Base-by-base conservation (phyloP, 2,888 invertebrate species). In the Oegoconia quadripuncta region DNA sequence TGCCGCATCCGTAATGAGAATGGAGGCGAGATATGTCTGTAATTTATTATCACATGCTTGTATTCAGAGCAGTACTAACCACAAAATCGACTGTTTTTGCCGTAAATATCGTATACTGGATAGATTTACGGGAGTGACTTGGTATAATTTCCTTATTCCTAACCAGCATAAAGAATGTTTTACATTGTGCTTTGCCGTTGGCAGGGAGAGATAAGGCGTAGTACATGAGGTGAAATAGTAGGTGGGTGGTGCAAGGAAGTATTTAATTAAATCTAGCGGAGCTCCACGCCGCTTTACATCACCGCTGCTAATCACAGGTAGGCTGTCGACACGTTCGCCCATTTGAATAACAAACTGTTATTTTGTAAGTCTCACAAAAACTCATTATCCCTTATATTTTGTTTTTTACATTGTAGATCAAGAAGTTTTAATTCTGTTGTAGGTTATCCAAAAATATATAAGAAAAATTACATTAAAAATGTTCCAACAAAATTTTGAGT, bases 1-100 rank as follows among this genome's bases (percentile, higher is more conserved):
- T 78, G 84, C 83, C 79, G 83, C 82, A 86, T 83, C 83, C 84
- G 80, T 82, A 86, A 83, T 84, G 83, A 84, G 81, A 83, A 82
- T 78, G 73, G 77, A 76, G 79, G 80, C 80, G 78, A 82, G 83
- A 84, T 84, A 83, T 74, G 78, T 73, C 71, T 51, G 68, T 79
- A 73, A 81, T 84, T 84, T 86, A 84, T 82, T 78, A 76, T 77
- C 73, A 77, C 77, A 75, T 73, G 70, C 69, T 75, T 66, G 59
- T 62, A 59, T 65, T 67, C 61, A 58, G 57, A 57, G 55, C 60
- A 54, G 54, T 58, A 55, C 48, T 50, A 54, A 55, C 50, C 55
- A 56, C 54, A 54, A 54, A 66, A 75, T 80, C 65, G 73, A 67
- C 62, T 60, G 62, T 69, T 77, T 70, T 70, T 69, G 64, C 66